Conservation (phyloP, 2,113 vertebrate species). For the Cyanoderma ruficeps region DNA sequence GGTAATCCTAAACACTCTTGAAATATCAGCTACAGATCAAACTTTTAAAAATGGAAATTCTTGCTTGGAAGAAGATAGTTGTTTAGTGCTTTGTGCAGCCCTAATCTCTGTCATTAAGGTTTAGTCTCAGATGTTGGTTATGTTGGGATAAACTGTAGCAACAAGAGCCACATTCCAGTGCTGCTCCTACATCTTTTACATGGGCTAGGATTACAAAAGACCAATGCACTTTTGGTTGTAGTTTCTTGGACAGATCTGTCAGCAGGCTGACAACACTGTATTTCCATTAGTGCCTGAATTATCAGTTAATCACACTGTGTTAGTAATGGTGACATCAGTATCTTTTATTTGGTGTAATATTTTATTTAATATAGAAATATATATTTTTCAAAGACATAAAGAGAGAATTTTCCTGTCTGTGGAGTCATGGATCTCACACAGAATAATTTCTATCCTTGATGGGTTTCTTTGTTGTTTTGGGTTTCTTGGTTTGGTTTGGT, state of each 20-base stretch:
- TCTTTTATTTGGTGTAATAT: neutral
- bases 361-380: neutral
- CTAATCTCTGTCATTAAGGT: neutral
- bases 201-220: neutral
- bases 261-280: neutral
- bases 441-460: rapidly evolving
- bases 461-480: neutral
- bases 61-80: neutral
- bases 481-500: neutral
- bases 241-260: neutral
- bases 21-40: neutral
- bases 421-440: neutral
- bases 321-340: neutral
- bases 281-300: neutral
- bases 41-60: neutral
- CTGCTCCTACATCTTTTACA: neutral
- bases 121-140: neutral
- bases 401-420: neutral
- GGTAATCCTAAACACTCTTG: neutral
- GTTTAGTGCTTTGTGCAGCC: neutral
- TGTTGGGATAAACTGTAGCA: neutral
- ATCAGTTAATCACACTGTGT: neutral
- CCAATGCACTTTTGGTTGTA: neutral
- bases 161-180: neutral
- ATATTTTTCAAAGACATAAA: neutral